These are phyloP conservation scores for Promerops cafer DNA, from an alignment of 2,113 vertebrate species.

Conservation along the genomic window DNA sequence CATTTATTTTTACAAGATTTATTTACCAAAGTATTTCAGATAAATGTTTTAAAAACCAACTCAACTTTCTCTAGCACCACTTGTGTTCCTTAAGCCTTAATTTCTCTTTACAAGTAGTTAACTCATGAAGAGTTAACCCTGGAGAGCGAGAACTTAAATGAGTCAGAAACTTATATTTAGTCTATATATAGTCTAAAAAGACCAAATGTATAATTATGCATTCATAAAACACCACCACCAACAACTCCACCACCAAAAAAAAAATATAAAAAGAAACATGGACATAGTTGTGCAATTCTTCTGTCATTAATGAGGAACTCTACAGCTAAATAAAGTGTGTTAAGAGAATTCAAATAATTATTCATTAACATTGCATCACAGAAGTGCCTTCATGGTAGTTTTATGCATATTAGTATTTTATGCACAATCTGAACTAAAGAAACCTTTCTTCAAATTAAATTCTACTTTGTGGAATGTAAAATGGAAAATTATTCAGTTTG, in stretches of 20 bases:
- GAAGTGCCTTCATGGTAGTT: background rate
- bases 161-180: background rate
- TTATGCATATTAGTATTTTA: background rate
- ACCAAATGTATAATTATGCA: background rate
- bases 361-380: background rate
- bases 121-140: background rate
- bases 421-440: background rate
- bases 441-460: background rate
- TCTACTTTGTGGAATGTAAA: background rate
- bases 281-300: background rate
- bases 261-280: background rate
- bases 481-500: background rate
- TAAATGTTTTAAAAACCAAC: background rate
- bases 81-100: background rate
- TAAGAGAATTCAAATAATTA: background rate
- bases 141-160: background rate
- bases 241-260: background rate
- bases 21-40: background rate
- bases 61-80: background rate
- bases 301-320: background rate
- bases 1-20: background rate
- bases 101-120: background rate
- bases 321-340: background rate
- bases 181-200: background rate
- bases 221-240: background rate